Evolutionary conservation across 2,888 invertebrate genomes (phyloP).

Genomic region (Drosophila limbata): DNA sequence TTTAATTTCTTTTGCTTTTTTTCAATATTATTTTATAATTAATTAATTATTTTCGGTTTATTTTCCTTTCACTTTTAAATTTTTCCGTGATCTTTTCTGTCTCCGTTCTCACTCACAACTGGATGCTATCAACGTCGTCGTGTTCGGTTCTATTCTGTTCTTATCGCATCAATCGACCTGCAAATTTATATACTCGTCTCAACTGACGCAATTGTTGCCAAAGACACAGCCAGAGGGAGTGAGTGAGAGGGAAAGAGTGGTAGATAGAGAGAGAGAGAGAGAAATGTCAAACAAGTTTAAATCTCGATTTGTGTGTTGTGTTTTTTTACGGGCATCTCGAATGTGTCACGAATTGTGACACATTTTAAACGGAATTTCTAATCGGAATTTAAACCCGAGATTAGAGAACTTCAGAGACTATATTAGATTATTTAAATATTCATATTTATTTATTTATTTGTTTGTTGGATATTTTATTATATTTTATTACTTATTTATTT

Average conservation of each 20-base stretch:
- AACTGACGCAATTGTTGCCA: slow-evolving; percentile 24
- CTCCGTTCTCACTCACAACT: slow-evolving; percentile 19
- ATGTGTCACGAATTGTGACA: neutral
- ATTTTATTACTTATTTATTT: neutral
- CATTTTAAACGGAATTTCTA: neutral
- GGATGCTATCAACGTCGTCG: slow-evolving; percentile 1
- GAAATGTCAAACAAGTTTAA: slow-evolving; percentile 42
- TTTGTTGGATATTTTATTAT: too few relatives aligned
- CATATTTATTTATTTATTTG: too few relatives aligned
- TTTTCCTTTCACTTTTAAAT: neutral
- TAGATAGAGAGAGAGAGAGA: neutral
- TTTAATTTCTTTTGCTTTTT: neutral
- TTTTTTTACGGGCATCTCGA: neutral
- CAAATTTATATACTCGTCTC: slow-evolving; percentile 20
- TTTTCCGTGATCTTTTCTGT: neutral
- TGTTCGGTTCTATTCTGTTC: slow-evolving; percentile 31
- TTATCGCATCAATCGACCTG: slow-evolving; percentile 32
- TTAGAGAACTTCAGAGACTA: neutral
- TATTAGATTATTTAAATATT: neutral
- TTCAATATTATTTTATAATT: neutral
- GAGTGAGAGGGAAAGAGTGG: neutral
- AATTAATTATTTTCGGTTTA: neutral
- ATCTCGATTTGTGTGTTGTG: slow-evolving; percentile 17
- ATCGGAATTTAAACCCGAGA: neutral
- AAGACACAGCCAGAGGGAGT: neutral